A percentile compares a stretch with the other conserved stretches of the same genome.
Conservation (phyloP, 2,888 invertebrate species). For the Lissonota sp. region DNA sequence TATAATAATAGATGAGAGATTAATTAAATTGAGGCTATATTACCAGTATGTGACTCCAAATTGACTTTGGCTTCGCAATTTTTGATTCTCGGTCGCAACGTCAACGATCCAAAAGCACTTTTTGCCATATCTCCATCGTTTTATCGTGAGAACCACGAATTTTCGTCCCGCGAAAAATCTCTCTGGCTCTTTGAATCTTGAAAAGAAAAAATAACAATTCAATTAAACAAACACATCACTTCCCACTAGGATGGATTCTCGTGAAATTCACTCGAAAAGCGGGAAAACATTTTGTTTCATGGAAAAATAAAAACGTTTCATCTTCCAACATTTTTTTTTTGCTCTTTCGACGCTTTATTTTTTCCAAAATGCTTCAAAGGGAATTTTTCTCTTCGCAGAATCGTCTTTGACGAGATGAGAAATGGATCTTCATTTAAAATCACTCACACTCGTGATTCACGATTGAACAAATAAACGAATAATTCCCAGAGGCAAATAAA, state of each 20-base stretch:
- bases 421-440: neutral
- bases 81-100: conserved; percentile 26
- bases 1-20: neutral
- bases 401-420: neutral
- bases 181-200: neutral
- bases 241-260: neutral
- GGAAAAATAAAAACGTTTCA: neutral
- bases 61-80: conserved; percentile 65
- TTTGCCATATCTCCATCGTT: conserved; percentile 47
- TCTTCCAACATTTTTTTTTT: neutral
- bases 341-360: neutral
- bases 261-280: neutral
- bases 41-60: conserved; percentile 73
- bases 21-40: too few relatives aligned
- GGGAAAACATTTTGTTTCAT: neutral
- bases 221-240: neutral
- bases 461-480: conserved; percentile 1
- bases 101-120: conserved; percentile 31
- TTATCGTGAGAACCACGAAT: conserved; percentile 4
- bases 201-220: neutral
- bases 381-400: neutral
- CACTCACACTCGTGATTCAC: neutral
- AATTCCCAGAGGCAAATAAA: too few relatives aligned
- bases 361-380: neutral
- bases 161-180: neutral